A percentile compares a stretch with the other conserved stretches of the same genome.
These are phyloP conservation scores for Dallia pectoralis DNA, from an alignment of 2,797 vertebrate species.

Conservation along the genomic window DNA sequence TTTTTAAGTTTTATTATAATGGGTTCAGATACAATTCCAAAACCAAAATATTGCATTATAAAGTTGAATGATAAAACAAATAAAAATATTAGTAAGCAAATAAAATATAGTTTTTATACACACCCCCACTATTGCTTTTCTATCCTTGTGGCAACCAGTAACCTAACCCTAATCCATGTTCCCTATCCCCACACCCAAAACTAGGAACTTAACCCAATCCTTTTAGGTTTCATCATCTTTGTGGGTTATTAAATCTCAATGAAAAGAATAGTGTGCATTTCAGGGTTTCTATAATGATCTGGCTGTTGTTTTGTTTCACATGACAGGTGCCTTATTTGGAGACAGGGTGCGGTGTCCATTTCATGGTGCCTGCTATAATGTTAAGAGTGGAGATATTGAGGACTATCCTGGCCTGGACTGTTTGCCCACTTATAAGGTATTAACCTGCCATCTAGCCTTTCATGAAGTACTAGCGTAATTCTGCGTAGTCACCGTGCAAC, in stretches of 20 bases:
- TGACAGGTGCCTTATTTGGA: constrained; percentile 74
- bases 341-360: constrained; percentile 84
- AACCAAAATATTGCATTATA: too few relatives aligned
- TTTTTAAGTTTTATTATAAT: neutral
- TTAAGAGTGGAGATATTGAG: constrained; percentile 86
- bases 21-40: too few relatives aligned
- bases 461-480: neutral
- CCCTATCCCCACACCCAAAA: too few relatives aligned
- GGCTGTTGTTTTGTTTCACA: neutral
- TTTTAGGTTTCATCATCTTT: too few relatives aligned
- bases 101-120: too few relatives aligned
- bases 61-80: too few relatives aligned
- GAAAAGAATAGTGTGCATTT: neutral
- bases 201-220: too few relatives aligned
- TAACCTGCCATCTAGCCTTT: constrained; percentile 1
- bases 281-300: neutral
- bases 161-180: too few relatives aligned
- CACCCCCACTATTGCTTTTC: too few relatives aligned
- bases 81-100: too few relatives aligned
- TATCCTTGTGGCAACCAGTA: too few relatives aligned
- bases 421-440: constrained; percentile 79
- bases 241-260: too few relatives aligned
- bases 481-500: neutral
- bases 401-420: constrained; percentile 86
- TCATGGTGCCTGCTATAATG: constrained; percentile 86